Evolutionary conservation across 2,113 vertebrate genomes (phyloP).

Genomic region (Strix aluco): DNA sequence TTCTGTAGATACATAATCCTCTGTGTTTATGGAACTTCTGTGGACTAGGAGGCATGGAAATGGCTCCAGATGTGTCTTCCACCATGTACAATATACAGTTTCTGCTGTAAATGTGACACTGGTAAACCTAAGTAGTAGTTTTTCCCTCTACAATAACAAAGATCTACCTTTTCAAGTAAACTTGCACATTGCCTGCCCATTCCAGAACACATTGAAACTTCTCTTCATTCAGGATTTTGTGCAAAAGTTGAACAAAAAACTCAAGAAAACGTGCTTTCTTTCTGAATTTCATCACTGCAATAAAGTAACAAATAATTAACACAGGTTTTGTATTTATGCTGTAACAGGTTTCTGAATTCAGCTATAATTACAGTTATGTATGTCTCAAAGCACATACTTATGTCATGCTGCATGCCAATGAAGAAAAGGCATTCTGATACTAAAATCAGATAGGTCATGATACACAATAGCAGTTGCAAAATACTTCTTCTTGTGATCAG

Average conservation of each 20-base stretch:
- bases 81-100: neutral
- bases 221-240: constrained; percentile 84
- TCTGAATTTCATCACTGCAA: constrained; percentile 87
- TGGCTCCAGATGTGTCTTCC: neutral
- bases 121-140: neutral
- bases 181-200: constrained; percentile 73
- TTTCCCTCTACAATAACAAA: neutral
- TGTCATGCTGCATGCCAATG: neutral
- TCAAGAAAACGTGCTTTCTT: constrained; percentile 82
- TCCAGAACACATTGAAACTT: constrained; percentile 74
- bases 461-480: neutral
- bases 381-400: neutral
- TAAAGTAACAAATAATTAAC: neutral
- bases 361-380: neutral
- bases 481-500: neutral
- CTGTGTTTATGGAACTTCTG: neutral
- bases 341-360: neutral
- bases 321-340: neutral
- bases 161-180: constrained; percentile 80
- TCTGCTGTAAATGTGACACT: neutral
- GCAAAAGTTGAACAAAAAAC: constrained; percentile 82
- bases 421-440: neutral
- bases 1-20: neutral
- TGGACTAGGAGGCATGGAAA: neutral
- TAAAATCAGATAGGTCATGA: neutral